Evolutionary conservation across 2,797 vertebrate genomes (phyloP), one percentile per base, ranked within the genome.

Genomic region (Podargus strigoides): DNA sequence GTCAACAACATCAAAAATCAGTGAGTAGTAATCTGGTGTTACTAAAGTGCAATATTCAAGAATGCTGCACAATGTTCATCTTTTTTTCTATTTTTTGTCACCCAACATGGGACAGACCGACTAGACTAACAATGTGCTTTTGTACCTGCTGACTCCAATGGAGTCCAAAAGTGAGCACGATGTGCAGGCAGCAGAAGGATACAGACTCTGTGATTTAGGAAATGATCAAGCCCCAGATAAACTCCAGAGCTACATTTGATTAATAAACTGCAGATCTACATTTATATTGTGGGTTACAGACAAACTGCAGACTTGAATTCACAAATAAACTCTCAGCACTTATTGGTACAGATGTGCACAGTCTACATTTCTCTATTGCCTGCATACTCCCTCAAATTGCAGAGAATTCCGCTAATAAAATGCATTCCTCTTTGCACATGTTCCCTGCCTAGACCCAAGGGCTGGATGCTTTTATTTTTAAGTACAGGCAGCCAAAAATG

Each of bases 1-100:
- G 87, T 99, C 92, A 97, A 93, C 18, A 98, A 97, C 87, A 97
- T 99, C 89, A 98, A 95, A 49, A 97, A 99, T 27, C 97, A 98
- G 99, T 99, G 95, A 98, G 98, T 96, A 84, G 88, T 36, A 74
- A 72, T 49, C 46, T 42, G 21, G 6, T 76, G 22, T 76, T 62
- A 28, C 67, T 50, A 16, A 66, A 23, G 17, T 39, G 49, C 41
- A n/a, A 1, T 3, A 34, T 69, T 12, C 30, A 55, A 52, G 37
- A 75, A 47, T n/a, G 19, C 18, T 66, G 42, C 30, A 16, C 16
- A 68, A 68, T 22, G 49, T 15, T 81, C 18, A 15, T 7, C 8
- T 47, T 85, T 76, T 34, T 34, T 55, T 49, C 39, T 60, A n/a
- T 1, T 1, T 69, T 81, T 84, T 76, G 59, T 88, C 74, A 70